Conservation (phyloP, 2,888 invertebrate genomes). For the Leptopilina syphax region DNA sequence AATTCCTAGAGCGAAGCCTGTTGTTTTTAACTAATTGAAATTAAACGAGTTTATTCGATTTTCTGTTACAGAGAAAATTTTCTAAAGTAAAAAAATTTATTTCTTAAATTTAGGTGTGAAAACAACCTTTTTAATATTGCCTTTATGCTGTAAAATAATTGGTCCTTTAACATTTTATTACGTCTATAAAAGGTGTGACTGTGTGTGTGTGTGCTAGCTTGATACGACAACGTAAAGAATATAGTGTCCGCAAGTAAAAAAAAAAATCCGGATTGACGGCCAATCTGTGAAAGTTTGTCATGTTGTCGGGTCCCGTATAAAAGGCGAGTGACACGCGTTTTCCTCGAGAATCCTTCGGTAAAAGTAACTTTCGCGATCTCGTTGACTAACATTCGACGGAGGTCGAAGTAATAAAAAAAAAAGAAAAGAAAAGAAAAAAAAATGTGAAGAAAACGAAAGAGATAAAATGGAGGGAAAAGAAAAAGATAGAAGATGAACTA, state of each 20-base stretch:
- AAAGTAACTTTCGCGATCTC: conserved; percentile 37
- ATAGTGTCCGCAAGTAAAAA: conserved; percentile 17
- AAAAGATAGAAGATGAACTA: conserved; percentile 43
- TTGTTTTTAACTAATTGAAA: too few species aligned
- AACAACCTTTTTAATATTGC: neutral
- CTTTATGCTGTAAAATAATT: conserved; percentile 24
- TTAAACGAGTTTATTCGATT: too few species aligned
- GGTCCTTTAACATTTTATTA: conserved; percentile 25
- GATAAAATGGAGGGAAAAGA: conserved; percentile 43
- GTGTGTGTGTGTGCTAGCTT: neutral
- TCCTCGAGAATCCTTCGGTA: conserved; percentile 13
- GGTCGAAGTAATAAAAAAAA: conserved; percentile 9
- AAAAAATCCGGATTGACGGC: conserved; percentile 28
- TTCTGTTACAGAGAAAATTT: too few species aligned
- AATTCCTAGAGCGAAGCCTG: too few species aligned
- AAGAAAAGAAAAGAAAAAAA: conserved; percentile 11
- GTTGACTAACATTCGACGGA: conserved; percentile 36
- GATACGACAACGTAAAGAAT: conserved; percentile 7
- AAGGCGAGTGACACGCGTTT: conserved; percentile 25
- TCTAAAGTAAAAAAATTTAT: too few species aligned
- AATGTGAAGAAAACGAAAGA: conserved; percentile 37
- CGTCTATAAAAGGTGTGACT: neutral
- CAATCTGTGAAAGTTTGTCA: conserved; percentile 40
- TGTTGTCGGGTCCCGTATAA: conserved; percentile 16
- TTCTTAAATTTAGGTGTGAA: too few species aligned